Evolutionary conservation across 2,888 invertebrate species (phyloP).

Genomic region (Sthenelais limicola): DNA sequence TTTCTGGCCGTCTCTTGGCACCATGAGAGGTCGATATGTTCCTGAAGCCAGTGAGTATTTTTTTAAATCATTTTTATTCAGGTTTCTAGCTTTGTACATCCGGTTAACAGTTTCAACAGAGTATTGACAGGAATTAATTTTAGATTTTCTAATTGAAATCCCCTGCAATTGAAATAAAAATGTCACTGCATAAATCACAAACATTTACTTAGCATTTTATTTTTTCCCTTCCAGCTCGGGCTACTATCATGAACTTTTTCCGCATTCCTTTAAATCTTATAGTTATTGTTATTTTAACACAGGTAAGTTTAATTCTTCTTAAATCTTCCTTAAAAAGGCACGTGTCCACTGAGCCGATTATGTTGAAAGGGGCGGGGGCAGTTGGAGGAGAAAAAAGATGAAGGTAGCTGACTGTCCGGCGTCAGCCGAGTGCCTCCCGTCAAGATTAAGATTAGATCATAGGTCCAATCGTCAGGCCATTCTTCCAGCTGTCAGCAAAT

Average conservation of each 20-base stretch:
- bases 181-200: no score
- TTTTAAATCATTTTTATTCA: neutral
- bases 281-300: conserved; percentile 73
- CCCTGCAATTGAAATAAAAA: no score
- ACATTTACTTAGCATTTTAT: conserved; percentile 12
- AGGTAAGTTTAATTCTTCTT: conserved; percentile 61
- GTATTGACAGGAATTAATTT: no score
- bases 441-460: neutral
- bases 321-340: neutral
- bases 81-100: neutral
- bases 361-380: no score
- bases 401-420: no score
- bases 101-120: no score
- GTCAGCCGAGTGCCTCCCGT: no score
- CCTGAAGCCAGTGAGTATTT: conserved; percentile 72
- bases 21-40: conserved; percentile 73
- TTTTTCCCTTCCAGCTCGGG: conserved; percentile 68
- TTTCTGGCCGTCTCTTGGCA: conserved; percentile 75
- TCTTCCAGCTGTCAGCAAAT: no score
- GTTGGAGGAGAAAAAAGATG: neutral
- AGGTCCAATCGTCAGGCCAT: no score
- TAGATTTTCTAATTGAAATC: no score
- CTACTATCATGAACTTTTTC: conserved; percentile 75
- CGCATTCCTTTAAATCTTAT: conserved; percentile 74
- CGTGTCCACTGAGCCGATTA: neutral